These are phyloP conservation scores for Mastacembelus armatus DNA, from an alignment of 2,797 vertebrate genomes.

Conservation along the genomic window DNA sequence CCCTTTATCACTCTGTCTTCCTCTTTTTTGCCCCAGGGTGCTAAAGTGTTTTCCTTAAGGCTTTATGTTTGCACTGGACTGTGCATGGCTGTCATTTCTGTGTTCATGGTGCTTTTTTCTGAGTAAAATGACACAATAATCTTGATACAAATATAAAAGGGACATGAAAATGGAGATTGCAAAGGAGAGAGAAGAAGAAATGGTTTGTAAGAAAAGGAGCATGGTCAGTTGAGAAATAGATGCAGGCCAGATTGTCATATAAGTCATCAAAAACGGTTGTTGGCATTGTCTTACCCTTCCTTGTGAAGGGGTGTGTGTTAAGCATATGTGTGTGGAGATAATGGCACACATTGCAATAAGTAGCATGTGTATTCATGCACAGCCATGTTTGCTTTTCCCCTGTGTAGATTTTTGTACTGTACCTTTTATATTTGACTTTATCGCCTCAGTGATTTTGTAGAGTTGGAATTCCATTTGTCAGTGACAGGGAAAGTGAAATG, in stretches of 20 bases:
- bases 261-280: conserved; percentile 49
- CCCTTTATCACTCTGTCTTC: conserved; percentile 17
- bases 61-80: conserved; percentile 24
- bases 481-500: too few relatives aligned
- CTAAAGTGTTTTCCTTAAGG: conserved; percentile 33
- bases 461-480: conserved; percentile 43
- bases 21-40: conserved; percentile 30
- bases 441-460: conserved; percentile 42
- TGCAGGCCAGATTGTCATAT: conserved; percentile 12
- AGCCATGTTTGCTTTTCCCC: conserved; percentile 44
- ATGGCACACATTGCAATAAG: conserved; percentile 29
- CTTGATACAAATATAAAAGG: neutral
- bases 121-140: conserved; percentile 33
- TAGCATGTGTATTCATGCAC: conserved; percentile 39
- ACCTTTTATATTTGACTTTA: conserved; percentile 44
- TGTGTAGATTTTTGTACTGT: conserved; percentile 47
- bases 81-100: conserved; percentile 10
- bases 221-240: conserved; percentile 26
- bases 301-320: conserved; percentile 23
- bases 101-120: conserved; percentile 30
- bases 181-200: neutral
- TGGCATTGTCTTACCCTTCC: conserved; percentile 31
- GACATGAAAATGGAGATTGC: neutral
- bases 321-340: conserved; percentile 19
- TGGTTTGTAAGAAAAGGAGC: neutral